Base-by-base conservation (phyloP, 2,797 vertebrate species). In the Anguilla anguilla region DNA sequence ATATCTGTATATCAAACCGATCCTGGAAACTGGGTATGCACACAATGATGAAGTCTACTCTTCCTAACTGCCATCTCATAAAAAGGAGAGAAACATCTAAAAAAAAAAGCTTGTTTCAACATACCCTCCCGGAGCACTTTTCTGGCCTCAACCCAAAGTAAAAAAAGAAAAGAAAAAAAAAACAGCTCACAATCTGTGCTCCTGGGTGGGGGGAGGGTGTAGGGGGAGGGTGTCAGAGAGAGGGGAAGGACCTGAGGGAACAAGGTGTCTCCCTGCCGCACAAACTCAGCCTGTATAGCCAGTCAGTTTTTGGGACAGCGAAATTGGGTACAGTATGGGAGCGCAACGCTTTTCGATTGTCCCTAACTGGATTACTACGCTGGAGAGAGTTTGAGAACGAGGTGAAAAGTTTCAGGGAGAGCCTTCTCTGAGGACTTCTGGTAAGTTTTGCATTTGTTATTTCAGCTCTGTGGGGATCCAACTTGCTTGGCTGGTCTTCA, bases 181-280 rank as follows among this genome's bases (percentile, higher is more conserved):
- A 84, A 86, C 88, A 90, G 87, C 88, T 89, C 89, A 91, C 93
- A 93, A 94, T 94, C 93, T 95, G 94, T 92, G 53, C 77, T 88
- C 83, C 89, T 55, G 77, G 81, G 82, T 81, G 91, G 84, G 89
- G 84, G 88, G 84, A 87, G 59, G 87, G 46, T 15, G 49, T 55
- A 61, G 86, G 89, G 87, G 89, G 86, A 90, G 86, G 86, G 85
- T 79, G 88, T 89, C 83, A 90, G 87, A 88, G 88, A 90, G 92
- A 90, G 92, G 90, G 90, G 89, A 93, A 85, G 86, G 89, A 89
- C 85, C 88, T 93, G 89, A 89, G 91, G 92, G 92, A 92, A 90
- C 91, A 92, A 94, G 93, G 93, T 95, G 93, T 94, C 91, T 93
- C 88, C 90, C 86, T 90, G 92, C 90, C 88, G 89, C 90, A 92